phyloP scores from a whole-genome alignment of 2,113 vertebrate genomes.

The Corapipo altera region DNA sequence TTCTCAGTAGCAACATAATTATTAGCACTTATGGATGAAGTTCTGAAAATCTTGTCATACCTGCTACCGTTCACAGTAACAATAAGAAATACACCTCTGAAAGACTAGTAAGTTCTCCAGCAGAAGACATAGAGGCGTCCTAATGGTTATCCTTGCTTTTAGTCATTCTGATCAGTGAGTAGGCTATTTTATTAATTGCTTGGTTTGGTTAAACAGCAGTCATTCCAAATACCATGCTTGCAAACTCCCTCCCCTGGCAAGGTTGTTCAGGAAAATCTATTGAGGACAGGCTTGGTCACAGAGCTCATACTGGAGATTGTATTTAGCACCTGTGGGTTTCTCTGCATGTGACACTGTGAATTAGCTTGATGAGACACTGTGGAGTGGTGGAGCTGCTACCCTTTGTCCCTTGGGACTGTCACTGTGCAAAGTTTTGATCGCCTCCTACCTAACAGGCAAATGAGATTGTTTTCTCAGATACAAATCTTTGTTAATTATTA shows the following conservation, averaged over 20 bases:
- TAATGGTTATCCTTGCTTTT: background rate
- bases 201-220: background rate
- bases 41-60: background rate
- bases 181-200: background rate
- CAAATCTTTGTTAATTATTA: constrained; percentile 19
- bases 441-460: constrained; percentile 32
- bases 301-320: background rate
- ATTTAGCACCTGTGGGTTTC: background rate
- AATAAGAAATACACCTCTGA: background rate
- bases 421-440: background rate
- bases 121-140: background rate
- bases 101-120: background rate
- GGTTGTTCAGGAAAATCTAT: background rate
- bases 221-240: rapidly evolving
- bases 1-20: background rate
- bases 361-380: background rate
- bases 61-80: background rate
- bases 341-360: background rate
- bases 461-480: constrained; percentile 27
- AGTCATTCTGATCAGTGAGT: background rate
- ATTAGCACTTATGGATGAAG: background rate
- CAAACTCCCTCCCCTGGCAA: background rate
- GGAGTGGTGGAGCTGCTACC: background rate
- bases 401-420: background rate
- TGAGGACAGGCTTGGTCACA: background rate